A percentile compares a stretch with the other conserved stretches of the same genome.
These are phyloP conservation scores for Vanessa tameamea DNA, from an alignment of 1,140 invertebrate species.

Conservation along the genomic window DNA sequence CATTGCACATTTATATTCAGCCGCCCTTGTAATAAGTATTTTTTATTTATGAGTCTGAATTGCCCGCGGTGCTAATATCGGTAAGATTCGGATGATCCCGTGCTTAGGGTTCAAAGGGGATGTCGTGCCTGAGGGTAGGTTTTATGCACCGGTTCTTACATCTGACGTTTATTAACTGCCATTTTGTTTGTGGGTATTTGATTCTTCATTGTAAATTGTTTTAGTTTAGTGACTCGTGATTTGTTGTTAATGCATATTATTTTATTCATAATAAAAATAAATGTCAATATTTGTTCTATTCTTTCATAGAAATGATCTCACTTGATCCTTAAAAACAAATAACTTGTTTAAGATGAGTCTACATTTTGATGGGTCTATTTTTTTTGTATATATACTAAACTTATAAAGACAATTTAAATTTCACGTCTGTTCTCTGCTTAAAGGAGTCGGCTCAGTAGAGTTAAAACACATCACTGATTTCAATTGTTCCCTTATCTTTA, in stretches of 20 bases:
- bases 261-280: too few relatives aligned
- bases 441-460: too few relatives aligned
- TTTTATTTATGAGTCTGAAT: slow-evolving; percentile 71
- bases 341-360: too few relatives aligned
- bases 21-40: slow-evolving; percentile 62
- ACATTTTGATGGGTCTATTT: too few relatives aligned
- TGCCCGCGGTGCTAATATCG: slow-evolving; percentile 71
- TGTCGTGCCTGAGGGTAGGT: slow-evolving; percentile 49
- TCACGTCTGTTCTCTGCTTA: too few relatives aligned
- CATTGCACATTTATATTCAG: slow-evolving; percentile 64
- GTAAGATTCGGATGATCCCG: slow-evolving; percentile 68
- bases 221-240: not conserved
- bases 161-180: slow-evolving; percentile 65
- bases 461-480: too few relatives aligned
- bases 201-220: slow-evolving; percentile 39
- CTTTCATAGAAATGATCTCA: too few relatives aligned
- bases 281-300: too few relatives aligned
- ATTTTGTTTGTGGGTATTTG: slow-evolving; percentile 41
- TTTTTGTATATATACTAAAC: too few relatives aligned
- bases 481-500: too few relatives aligned
- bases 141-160: slow-evolving; percentile 63
- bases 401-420: too few relatives aligned
- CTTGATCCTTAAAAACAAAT: too few relatives aligned
- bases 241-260: not conserved
- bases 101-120: slow-evolving; percentile 46